A percentile compares a stretch with the other conserved stretches of the same genome.
phyloP scores from a whole-genome alignment of 2,888 invertebrate genomes.

The Eupithecia abbreviata region DNA sequence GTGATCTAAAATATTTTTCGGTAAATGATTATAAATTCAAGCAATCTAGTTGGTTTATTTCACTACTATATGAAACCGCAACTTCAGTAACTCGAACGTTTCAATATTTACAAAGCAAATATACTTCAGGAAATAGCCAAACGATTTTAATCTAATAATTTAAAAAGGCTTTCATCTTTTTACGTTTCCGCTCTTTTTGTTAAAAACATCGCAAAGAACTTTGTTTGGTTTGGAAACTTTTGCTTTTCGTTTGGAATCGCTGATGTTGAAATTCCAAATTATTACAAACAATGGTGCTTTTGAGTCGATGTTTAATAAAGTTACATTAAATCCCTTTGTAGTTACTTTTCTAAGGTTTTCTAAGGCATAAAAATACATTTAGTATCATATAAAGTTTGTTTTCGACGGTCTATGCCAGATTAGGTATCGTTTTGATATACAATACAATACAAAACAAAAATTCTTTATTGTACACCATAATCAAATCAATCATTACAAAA shows the following conservation, averaged over 20 bases:
- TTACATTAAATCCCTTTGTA: conserved; percentile 21
- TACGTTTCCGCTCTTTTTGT: conserved; percentile 35
- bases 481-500: too few relatives aligned
- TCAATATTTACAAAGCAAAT: conserved; percentile 12
- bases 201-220: conserved; percentile 36
- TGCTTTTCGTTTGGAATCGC: conserved; percentile 38
- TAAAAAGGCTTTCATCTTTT: conserved; percentile 39
- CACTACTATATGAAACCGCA: background rate
- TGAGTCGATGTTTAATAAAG: conserved; percentile 40
- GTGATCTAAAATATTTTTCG: too few relatives aligned
- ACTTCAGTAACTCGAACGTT: conserved; percentile 1
- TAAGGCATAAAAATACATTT: conserved; percentile 1
- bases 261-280: conserved; percentile 38
- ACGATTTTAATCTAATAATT: conserved; percentile 34
- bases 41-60: background rate
- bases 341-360: conserved; percentile 29
- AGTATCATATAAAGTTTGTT: background rate
- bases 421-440: background rate
- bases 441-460: too few relatives aligned
- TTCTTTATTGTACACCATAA: too few relatives aligned
- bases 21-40: too few relatives aligned
- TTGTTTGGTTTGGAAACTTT: conserved; percentile 32
- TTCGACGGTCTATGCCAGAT: background rate
- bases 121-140: conserved; percentile 20
- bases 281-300: conserved; percentile 24